Base-by-base conservation (phyloP, 2,797 vertebrate genomes). In the Botia almorhae region DNA sequence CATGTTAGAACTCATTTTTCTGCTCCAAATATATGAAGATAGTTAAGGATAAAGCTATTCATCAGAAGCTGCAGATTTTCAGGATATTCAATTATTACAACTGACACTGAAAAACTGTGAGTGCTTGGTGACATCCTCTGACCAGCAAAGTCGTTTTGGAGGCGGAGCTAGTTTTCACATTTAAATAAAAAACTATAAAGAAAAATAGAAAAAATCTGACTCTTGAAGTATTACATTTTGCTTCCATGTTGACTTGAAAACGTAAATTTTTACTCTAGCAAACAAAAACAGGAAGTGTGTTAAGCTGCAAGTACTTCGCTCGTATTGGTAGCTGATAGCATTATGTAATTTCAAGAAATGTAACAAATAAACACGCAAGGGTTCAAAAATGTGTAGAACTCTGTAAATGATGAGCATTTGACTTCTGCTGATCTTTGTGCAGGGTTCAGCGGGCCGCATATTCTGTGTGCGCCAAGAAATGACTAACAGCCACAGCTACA, bases 1-100 rank as follows among this genome's bases (percentile, higher is more conserved):
- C 51, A 29, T 21, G 33, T 33, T 33, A 33, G 33, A 56, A 70
- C 46, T 48, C 48, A n/a, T 65, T 26, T 61, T 76, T 67, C 36
- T 12, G 16, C 17, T 36, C 43, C 43, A 19, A 73, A 72, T 26
- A 29, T 29, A 36, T 74, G 17, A n/a, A 68, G 23, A 68, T 26
- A 69, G 51, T 19, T 26, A 39, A 13, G 36, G 19, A 55, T 2
- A 11, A 48, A 48, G 36, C 19, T 46, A 46, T 46, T 8, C 43
- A 11, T 56, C 21, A 1, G 21, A 60, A 23, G 48, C 3, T 51
- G 17, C 17, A 17, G n/a, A 53, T 46, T 65, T 23, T 74, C 7
- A 55, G 7, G 5, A 4, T 16, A 21, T 23, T 58, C 4, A 55
- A 39, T 39, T 7, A 55, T 2, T 68, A 3, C 16, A 46, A 43